Evolutionary conservation across 2,888 invertebrate genomes (phyloP).

Genomic region (Chrysotoxum bicinctum): DNA sequence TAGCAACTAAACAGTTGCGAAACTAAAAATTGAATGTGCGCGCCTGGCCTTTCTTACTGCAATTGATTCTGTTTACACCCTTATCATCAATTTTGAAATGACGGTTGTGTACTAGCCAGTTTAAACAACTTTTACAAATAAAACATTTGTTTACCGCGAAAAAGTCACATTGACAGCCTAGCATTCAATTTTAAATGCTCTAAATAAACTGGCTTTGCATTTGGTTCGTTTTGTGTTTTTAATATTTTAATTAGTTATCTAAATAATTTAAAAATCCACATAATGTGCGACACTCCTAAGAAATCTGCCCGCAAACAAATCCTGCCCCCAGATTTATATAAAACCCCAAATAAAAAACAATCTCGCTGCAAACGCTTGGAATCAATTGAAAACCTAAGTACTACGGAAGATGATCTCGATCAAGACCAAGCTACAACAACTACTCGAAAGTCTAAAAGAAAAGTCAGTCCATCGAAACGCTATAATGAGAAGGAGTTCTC

Average conservation of each 20-base stretch:
- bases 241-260: not conserved
- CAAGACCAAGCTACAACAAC: not conserved
- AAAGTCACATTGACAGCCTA: not conserved
- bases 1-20: no score
- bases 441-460: conserved; percentile 38
- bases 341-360: conserved; percentile 45
- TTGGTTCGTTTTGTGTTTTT: conserved; percentile 13
- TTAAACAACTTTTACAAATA: conserved; percentile 16
- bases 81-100: no score
- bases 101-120: not conserved
- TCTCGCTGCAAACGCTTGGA: not conserved
- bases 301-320: conserved; percentile 35
- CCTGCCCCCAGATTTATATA: conserved; percentile 16
- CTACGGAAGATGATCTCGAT: conserved; percentile 55
- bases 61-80: no score
- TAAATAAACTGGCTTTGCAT: not conserved
- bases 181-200: not conserved
- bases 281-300: conserved; percentile 39
- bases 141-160: conserved; percentile 62
- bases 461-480: conserved; percentile 55
- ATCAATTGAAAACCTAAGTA: conserved; percentile 23
- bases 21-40: no score
- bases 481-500: conserved; percentile 38
- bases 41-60: no score
- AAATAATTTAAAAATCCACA: not conserved